Percentiles rank a stretch among this genome's conserved stretches.
Evolutionary conservation across 2,888 invertebrate genomes (phyloP).

Genomic region (Mesochorus sp.): DNA sequence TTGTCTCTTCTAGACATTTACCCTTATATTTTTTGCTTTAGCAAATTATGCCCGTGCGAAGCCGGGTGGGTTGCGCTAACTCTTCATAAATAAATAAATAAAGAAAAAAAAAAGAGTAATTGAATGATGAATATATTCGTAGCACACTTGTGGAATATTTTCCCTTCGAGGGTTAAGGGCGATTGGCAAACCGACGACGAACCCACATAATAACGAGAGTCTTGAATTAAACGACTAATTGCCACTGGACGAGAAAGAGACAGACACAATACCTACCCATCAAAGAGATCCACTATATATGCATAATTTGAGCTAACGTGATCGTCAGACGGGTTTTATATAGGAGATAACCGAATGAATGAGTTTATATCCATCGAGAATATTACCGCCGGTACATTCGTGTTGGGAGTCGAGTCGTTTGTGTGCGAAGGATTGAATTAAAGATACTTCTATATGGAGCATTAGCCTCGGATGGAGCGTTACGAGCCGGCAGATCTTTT

Average conservation of each 20-base stretch:
- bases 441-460: conserved; percentile 55
- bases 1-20: too few relatives aligned
- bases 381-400: conserved; percentile 44
- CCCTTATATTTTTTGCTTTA: too few relatives aligned
- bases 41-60: too few relatives aligned
- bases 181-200: conserved; percentile 53
- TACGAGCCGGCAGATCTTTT: background rate
- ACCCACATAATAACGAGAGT: conserved; percentile 58
- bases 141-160: too few relatives aligned
- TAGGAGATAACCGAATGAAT: conserved; percentile 69
- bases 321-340: conserved; percentile 66
- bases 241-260: conserved; percentile 62
- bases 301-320: conserved; percentile 70
- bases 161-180: too few relatives aligned
- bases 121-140: too few relatives aligned
- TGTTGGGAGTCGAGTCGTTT: conserved; percentile 50
- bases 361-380: conserved; percentile 73
- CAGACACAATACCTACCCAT: conserved; percentile 60
- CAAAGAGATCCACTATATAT: conserved; percentile 63
- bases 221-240: conserved; percentile 74
- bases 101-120: too few relatives aligned
- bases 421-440: conserved; percentile 57
- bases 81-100: too few relatives aligned
- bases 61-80: too few relatives aligned
- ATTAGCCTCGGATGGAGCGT: conserved; percentile 60